These are phyloP conservation scores for Setophaga kirtlandii DNA, from an alignment of 2,113 vertebrate genomes.

Conservation along the genomic window DNA sequence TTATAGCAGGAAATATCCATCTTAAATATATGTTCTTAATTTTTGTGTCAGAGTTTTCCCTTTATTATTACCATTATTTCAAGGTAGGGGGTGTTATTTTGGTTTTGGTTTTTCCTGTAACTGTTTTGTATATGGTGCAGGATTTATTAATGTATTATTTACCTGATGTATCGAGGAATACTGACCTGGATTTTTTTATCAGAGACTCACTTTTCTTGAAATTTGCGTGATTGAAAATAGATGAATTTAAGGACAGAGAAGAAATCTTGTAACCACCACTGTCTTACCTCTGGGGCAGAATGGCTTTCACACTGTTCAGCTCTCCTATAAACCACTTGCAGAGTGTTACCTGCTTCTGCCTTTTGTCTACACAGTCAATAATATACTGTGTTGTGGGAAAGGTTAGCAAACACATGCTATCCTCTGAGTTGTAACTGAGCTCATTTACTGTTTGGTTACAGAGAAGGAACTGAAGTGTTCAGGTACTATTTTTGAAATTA, in stretches of 20 bases:
- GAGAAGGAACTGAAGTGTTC: neutral
- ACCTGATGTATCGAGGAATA: neutral
- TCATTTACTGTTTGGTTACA: neutral
- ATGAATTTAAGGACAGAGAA: neutral
- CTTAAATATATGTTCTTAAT: neutral
- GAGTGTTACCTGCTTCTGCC: neutral
- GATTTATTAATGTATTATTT: neutral
- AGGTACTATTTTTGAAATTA: neutral
- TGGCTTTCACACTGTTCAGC: neutral
- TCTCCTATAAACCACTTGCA: neutral
- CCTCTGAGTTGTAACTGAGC: neutral
- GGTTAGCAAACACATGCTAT: neutral
- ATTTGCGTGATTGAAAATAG: rapidly evolving
- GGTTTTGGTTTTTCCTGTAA: neutral
- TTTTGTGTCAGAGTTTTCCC: neutral
- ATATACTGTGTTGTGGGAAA: neutral
- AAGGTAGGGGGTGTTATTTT: neutral
- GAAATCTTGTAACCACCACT: neutral
- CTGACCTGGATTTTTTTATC: neutral
- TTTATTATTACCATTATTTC: neutral
- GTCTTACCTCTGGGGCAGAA: neutral
- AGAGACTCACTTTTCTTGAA: neutral
- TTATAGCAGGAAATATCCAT: neutral
- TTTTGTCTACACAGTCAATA: neutral
- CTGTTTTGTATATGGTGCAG: neutral